Evolutionary conservation across 2,113 vertebrate species (phyloP).

Genomic region (Spheniscus mendiculus): DNA sequence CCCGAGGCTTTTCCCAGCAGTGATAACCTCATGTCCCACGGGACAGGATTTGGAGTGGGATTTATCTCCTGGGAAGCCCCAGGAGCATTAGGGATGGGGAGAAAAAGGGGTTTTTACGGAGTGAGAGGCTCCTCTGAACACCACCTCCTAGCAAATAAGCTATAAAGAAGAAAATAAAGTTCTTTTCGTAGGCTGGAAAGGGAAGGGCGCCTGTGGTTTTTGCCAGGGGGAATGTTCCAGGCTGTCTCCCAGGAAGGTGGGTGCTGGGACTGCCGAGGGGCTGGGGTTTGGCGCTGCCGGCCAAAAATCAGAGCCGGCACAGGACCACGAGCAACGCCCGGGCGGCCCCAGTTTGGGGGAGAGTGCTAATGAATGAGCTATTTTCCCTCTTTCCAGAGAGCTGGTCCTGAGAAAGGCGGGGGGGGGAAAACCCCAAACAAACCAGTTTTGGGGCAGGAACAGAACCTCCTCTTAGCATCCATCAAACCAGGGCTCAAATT

Average conservation of each 20-base stretch:
- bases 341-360: neutral
- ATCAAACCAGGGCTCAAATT: neutral
- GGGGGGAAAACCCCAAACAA: neutral
- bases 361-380: neutral
- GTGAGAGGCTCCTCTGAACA: no score
- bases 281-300: neutral
- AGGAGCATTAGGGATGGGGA: neutral
- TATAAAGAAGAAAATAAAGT: neutral
- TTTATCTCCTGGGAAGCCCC: neutral
- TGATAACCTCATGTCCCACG: accelerated
- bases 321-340: neutral
- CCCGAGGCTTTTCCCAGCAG: neutral
- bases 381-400: neutral
- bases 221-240: neutral
- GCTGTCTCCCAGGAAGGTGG: no score
- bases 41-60: neutral
- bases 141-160: neutral
- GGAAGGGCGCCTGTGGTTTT: neutral
- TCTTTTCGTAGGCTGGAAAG: neutral
- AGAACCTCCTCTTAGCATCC: neutral
- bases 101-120: accelerated
- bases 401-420: neutral
- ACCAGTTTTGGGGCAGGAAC: neutral
- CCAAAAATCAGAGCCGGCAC: neutral
- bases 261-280: accelerated